Evolutionary conservation across 2,113 vertebrate genomes (phyloP).

Genomic region (Pelodiscus sinensis): DNA sequence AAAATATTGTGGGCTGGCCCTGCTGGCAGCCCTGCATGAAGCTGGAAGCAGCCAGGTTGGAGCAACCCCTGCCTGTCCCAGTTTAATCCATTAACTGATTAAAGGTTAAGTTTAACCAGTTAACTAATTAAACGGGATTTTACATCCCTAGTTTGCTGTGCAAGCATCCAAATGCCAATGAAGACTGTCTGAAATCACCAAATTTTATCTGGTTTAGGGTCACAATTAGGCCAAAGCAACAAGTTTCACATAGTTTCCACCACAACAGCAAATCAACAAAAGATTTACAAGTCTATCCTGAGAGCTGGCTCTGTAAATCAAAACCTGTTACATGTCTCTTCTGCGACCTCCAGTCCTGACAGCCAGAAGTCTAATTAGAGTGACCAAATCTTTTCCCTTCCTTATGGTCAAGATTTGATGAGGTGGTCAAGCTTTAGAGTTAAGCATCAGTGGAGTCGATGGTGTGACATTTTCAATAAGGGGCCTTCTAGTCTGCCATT

Average conservation of each 20-base stretch:
- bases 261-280: background rate
- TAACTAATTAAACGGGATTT: too few relatives aligned
- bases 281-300: background rate
- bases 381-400: background rate
- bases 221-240: background rate
- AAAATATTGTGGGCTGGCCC: too few relatives aligned
- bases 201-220: background rate
- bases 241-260: background rate
- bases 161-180: background rate
- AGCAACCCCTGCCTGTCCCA: too few relatives aligned
- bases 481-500: background rate
- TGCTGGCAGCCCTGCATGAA: too few relatives aligned
- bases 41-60: too few relatives aligned
- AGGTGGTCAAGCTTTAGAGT: background rate
- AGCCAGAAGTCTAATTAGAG: background rate
- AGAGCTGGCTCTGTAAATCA: background rate
- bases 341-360: background rate
- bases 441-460: background rate
- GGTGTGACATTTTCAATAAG: background rate
- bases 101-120: too few relatives aligned
- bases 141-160: background rate
- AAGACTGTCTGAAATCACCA: slow-evolving; percentile 5
- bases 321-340: background rate
- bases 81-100: too few relatives aligned
- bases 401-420: background rate